Conservation (phyloP, 2,888 invertebrate genomes). For the Latrodectus hesperus region DNA sequence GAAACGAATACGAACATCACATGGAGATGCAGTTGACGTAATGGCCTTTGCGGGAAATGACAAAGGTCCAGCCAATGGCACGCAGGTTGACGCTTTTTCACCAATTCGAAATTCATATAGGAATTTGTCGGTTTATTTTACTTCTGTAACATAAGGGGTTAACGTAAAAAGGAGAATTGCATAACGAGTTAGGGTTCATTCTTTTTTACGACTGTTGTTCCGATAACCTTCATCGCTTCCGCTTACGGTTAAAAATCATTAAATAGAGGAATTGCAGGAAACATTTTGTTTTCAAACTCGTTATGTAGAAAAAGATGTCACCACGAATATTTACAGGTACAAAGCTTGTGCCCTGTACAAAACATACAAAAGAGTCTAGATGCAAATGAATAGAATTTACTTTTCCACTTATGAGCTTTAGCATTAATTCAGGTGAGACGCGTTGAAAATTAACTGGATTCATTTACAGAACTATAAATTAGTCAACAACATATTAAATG, state of each 20-base stretch:
- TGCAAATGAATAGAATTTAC: too few relatives aligned
- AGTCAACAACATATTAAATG: too few relatives aligned
- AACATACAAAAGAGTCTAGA: too few relatives aligned
- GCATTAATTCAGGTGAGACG: too few relatives aligned
- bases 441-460: too few relatives aligned
- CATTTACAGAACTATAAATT: too few relatives aligned
- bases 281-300: conserved; percentile 3
- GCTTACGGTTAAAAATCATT: conserved; percentile 31
- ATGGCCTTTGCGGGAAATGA: conserved; percentile 19
- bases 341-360: neutral
- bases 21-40: conserved; percentile 15
- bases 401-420: too few relatives aligned
- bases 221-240: conserved; percentile 50
- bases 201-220: conserved; percentile 46
- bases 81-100: neutral
- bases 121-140: conserved; percentile 28
- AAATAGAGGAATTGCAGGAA: conserved; percentile 36
- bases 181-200: conserved; percentile 10
- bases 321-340: neutral
- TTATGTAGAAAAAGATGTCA: neutral
- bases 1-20: conserved; percentile 27
- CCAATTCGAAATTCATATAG: conserved; percentile 8
- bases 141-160: conserved; percentile 7
- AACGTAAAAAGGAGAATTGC: conserved; percentile 22
- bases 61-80: neutral